Evolutionary conservation across 2,888 invertebrate genomes (phyloP).

Genomic region (Caenorhabditis sinica): DNA sequence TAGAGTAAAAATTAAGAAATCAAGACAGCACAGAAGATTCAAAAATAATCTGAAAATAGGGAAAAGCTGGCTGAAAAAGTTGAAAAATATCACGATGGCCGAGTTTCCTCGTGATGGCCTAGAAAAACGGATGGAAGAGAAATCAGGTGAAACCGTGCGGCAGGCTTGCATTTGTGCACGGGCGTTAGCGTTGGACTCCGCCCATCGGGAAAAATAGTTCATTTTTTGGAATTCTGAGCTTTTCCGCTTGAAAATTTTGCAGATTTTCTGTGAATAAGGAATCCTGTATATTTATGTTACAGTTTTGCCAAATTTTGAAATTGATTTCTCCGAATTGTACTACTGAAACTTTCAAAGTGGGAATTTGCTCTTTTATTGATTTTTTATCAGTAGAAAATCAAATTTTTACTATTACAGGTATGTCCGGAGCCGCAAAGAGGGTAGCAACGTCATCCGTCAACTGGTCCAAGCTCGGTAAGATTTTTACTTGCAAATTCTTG

Average conservation of each 20-base stretch:
- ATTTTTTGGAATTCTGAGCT: constrained; percentile 20
- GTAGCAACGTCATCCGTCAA: constrained; percentile 81
- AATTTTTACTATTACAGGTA: constrained; percentile 58
- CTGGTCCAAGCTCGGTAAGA: constrained; percentile 80
- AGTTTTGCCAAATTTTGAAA: no score
- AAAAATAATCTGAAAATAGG: neutral
- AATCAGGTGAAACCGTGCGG: constrained; percentile 49
- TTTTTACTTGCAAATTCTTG: no score
- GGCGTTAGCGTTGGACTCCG: constrained; percentile 64
- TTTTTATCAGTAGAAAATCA: neutral
- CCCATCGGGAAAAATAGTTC: constrained; percentile 44
- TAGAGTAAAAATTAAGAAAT: no score
- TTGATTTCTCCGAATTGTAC: no score
- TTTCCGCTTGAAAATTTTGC: neutral
- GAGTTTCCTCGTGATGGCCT: constrained; percentile 38
- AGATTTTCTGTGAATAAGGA: neutral
- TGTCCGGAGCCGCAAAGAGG: constrained; percentile 82
- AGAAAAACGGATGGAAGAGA: constrained; percentile 38
- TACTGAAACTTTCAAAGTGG: neutral
- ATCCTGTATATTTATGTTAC: no score
- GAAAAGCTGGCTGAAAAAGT: constrained; percentile 20
- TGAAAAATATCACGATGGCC: constrained; percentile 31
- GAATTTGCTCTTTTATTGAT: neutral
- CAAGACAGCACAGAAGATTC: neutral
- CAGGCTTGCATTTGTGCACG: constrained; percentile 54